A percentile compares a stretch with the other conserved stretches of the same genome.
These are phyloP conservation scores for Pygmarrhopalites habei DNA, from an alignment of 1,140 invertebrate genomes.

Conservation along the genomic window DNA sequence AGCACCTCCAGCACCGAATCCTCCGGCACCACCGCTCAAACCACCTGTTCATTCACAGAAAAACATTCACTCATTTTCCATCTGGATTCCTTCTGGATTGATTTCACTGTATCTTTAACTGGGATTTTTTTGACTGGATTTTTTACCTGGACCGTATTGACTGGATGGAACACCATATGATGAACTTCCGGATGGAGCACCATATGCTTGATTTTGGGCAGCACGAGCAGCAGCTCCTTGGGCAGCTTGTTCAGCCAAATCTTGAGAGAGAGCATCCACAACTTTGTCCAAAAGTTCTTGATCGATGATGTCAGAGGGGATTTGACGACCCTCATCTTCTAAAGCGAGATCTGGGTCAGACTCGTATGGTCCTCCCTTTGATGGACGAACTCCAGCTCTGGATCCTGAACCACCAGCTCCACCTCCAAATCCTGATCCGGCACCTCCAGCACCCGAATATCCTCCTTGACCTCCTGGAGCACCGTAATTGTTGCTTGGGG, in stretches of 20 bases:
- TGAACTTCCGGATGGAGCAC: background rate
- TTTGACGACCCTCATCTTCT: background rate
- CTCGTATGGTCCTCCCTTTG: background rate
- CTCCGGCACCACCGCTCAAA: background rate
- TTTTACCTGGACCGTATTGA: background rate
- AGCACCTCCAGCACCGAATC: background rate
- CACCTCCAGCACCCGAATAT: constrained; percentile 5
- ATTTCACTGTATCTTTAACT: background rate
- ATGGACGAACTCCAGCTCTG: background rate
- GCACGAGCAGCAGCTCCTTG: background rate
- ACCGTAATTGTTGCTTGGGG: constrained; percentile 4
- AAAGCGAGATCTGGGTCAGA: background rate
- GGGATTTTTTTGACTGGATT: too few species aligned
- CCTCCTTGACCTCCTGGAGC: background rate
- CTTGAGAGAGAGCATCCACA: background rate
- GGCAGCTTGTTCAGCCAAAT: constrained; percentile 6
- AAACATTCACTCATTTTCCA: too few species aligned
- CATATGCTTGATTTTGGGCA: background rate
- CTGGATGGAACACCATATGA: background rate
- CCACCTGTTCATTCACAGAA: too few species aligned
- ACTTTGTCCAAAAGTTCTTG: constrained; percentile 13
- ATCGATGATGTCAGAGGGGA: constrained; percentile 3
- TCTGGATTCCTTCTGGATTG: background rate
- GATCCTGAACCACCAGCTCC: background rate
- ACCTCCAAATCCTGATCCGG: background rate